These are phyloP conservation scores for Danionella dracula DNA, from an alignment of 2,797 vertebrate species.

Conservation along the genomic window DNA sequence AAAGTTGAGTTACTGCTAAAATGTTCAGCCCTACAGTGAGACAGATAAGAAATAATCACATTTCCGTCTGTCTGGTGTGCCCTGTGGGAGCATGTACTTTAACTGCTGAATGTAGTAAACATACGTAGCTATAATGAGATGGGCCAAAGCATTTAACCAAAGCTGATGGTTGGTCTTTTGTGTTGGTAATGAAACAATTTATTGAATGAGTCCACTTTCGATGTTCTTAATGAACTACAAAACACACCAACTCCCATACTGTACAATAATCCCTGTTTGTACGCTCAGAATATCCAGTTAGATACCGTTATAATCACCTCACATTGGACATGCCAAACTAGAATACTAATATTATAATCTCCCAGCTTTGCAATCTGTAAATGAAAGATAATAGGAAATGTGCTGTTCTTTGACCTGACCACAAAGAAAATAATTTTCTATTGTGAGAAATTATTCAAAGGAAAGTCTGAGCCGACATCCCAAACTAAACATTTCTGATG, in stretches of 20 bases:
- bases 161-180: constrained; percentile 16
- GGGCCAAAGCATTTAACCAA: constrained; percentile 33
- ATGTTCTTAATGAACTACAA: neutral
- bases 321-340: constrained; percentile 46
- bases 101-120: constrained; percentile 18
- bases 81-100: constrained; percentile 11
- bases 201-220: neutral
- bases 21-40: no score
- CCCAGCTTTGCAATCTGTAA: neutral
- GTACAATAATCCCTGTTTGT: constrained; percentile 9
- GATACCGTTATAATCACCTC: neutral
- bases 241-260: constrained; percentile 15
- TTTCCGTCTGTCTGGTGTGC: neutral
- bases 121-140: constrained; percentile 29
- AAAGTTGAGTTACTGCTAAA: no score
- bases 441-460: no score
- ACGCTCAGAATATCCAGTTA: constrained; percentile 4
- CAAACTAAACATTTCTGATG: no score
- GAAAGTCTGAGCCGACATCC: no score
- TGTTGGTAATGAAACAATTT: constrained; percentile 8
- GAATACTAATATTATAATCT: neutral
- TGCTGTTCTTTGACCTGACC: neutral
- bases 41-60: no score
- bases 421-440: no score
- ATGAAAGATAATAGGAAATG: neutral